Percentiles rank a stretch among this genome's conserved stretches.
phyloP scores from a whole-genome alignment of 2,797 vertebrate genomes.

The Lemur catta region DNA sequence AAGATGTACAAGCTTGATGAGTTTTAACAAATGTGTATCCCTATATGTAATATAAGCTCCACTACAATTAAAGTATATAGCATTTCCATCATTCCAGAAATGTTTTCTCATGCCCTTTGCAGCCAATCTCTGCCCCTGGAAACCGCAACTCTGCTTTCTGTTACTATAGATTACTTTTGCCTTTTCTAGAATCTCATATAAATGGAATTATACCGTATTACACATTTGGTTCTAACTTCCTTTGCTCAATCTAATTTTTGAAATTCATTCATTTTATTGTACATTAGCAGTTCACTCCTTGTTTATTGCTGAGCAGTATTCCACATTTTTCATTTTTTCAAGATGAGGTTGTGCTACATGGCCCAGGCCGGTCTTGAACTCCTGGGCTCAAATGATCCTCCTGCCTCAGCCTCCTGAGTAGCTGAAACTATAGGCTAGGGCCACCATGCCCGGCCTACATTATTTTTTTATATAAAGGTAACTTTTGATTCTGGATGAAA shows the following conservation, averaged over 20 bases:
- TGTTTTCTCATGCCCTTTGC: background rate
- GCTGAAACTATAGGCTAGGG: background rate
- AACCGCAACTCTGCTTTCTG: background rate
- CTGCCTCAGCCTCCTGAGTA: background rate
- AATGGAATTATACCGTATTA: background rate
- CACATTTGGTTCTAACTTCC: background rate
- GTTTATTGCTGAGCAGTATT: background rate
- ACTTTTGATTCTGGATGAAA: background rate
- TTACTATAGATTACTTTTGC: background rate
- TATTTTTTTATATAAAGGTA: background rate
- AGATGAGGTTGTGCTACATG: rapidly evolving
- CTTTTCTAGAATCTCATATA: slow-evolving; percentile 16
- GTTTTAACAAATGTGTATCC: background rate
- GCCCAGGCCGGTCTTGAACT: background rate
- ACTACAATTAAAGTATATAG: background rate
- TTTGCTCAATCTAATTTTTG: background rate
- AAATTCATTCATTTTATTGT: background rate
- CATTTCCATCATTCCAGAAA: background rate
- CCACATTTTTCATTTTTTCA: background rate
- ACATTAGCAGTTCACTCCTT: background rate
- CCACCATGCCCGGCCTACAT: background rate
- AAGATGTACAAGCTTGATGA: background rate
- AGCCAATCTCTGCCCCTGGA: background rate
- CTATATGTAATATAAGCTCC: background rate
- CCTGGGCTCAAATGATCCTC: background rate